Evolutionary conservation across 2,888 invertebrate species (phyloP), one percentile per base, ranked within the genome.

Genomic region (Andrena camellia): DNA sequence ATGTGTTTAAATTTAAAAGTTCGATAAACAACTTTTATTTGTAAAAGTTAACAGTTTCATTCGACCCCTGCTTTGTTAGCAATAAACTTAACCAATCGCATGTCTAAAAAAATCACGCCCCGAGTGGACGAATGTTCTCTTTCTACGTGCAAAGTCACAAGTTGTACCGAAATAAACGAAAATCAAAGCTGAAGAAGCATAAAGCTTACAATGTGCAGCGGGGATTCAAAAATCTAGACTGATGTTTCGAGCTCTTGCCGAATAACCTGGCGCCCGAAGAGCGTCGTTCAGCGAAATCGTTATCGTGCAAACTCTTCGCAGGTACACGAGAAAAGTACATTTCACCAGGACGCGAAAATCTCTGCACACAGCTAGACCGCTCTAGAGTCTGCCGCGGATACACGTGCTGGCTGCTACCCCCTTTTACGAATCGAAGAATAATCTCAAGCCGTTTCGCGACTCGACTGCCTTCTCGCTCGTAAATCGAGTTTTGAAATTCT

Each of bases 391-490:
- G 31, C 6, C n/a, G 31, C 17, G 64, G 48, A 52, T 48, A 26
- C 52, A 50, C 13, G 13, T 6, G 8, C 48, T 17, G 4, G 26
- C 33, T 23, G 8, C 35, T 17, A 33, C 8, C 50, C 23, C 60
- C 60, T 74, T 79, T 60, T 33, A 50, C 81, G 26, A 74, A 50
- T 62, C 74, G 29, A 8, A 50, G 29, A 48, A 54, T 60, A 67
- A 50, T 75, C 62, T 35, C 17, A 8, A 63, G 26, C 5, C 7
- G 13, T 35, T 23, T 48, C 50, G 17, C 13, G 31, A 48, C 23
- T 62, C 60, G 50, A n/a, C 42, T 42, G 63, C 54, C 29, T 57
- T 54, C 5, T 42, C n/a, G n/a, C 35, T 54, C 26, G 63, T 48
- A 66, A 74, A 80, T 73, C 63, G 42, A 13, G 8, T 54, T 73